Conservation (phyloP, 2,797 vertebrate species). For the Pipistrellus kuhlii region DNA sequence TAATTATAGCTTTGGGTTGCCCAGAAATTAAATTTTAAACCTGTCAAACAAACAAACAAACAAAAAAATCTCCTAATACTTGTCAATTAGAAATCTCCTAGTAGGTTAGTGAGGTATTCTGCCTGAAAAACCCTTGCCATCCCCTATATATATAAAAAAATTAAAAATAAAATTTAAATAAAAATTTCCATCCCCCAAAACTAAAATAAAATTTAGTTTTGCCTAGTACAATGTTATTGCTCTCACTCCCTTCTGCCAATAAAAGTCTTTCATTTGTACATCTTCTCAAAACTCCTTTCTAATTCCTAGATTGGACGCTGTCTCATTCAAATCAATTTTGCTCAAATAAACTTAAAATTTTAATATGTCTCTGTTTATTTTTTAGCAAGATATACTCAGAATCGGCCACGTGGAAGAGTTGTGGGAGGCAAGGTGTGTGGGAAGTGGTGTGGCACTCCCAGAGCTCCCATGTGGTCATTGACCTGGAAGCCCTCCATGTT, state of each 20-base stretch:
- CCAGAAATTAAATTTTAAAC: neutral
- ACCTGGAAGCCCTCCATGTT: neutral
- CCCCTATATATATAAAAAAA: neutral
- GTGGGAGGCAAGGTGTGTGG: neutral
- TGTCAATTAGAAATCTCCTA: neutral
- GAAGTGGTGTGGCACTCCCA: too few species aligned
- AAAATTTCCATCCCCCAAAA: too few species aligned
- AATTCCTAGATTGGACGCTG: neutral
- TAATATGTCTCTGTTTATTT: neutral
- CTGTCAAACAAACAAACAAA: neutral
- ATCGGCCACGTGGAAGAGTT: neutral
- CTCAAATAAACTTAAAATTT: neutral
- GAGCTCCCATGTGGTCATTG: too few species aligned
- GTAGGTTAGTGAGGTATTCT: neutral
- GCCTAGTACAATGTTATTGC: neutral
- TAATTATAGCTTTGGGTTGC: neutral
- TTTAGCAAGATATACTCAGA: neutral
- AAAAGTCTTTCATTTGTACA: neutral
- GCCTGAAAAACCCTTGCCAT: neutral
- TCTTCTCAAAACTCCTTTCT: neutral
- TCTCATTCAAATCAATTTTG: neutral
- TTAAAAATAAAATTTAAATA: too few species aligned
- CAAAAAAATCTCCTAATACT: too few species aligned
- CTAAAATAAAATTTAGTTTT: neutral
- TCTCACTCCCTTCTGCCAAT: neutral